Conservation (phyloP, 2,888 invertebrate genomes). For the Drosophila eohydei region DNA sequence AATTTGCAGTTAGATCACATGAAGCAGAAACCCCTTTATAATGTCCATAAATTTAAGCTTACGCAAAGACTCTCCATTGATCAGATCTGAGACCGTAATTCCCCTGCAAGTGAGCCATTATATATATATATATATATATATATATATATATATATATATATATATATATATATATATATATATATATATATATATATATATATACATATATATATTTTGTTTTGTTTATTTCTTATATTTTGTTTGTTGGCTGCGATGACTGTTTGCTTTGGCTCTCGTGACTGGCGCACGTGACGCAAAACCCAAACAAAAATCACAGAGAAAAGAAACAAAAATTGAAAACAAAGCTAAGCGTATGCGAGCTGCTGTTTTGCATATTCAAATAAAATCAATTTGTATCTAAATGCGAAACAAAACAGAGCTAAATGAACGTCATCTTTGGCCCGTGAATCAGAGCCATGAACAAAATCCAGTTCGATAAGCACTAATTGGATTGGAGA, state of each 20-base stretch:
- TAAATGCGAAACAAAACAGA: slow-evolving; percentile 50
- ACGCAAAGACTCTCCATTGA: slow-evolving; percentile 4
- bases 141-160: neutral
- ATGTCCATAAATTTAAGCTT: neutral
- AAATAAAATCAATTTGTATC: slow-evolving; percentile 58
- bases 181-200: neutral
- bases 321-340: slow-evolving; percentile 35
- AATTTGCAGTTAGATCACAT: slow-evolving; percentile 37
- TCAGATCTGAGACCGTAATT: slow-evolving; percentile 20
- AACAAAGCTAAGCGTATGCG: slow-evolving; percentile 39
- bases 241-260: slow-evolving; percentile 28
- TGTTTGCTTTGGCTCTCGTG: slow-evolving; percentile 38
- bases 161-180: neutral
- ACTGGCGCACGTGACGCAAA: slow-evolving; percentile 61
- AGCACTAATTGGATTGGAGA: slow-evolving; percentile 34
- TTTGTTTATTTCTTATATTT: slow-evolving; percentile 22
- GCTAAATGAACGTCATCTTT: slow-evolving; percentile 49
- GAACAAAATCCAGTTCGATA: slow-evolving; percentile 44
- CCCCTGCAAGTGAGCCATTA: slow-evolving; percentile 46
- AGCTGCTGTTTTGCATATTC: slow-evolving; percentile 77
- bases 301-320: slow-evolving; percentile 36
- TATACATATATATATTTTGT: neutral
- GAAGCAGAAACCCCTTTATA: slow-evolving; percentile 10
- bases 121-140: neutral
- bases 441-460: slow-evolving; percentile 57